These are phyloP conservation scores for Aviceda subcristata DNA, from an alignment of 2,113 vertebrate species.

Conservation along the genomic window DNA sequence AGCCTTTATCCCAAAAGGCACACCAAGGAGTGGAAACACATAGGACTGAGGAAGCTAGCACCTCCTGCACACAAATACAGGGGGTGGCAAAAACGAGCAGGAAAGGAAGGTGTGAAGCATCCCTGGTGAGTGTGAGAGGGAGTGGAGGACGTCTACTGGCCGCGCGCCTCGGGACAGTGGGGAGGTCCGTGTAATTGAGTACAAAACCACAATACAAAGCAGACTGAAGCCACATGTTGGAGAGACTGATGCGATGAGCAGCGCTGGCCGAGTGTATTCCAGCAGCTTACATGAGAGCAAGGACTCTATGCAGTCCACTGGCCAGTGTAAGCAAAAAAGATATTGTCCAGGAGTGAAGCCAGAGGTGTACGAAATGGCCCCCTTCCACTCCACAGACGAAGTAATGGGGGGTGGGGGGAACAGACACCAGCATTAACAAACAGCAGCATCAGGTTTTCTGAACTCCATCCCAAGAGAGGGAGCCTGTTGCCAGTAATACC, in stretches of 20 bases:
- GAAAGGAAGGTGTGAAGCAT: background rate
- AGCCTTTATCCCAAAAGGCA: background rate
- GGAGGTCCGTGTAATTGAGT: background rate
- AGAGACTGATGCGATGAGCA: background rate
- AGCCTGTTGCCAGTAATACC: background rate
- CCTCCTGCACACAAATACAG: background rate
- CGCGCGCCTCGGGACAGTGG: rapidly evolving
- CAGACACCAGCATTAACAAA: background rate
- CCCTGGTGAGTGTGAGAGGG: background rate
- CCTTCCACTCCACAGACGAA: background rate
- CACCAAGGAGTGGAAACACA: background rate
- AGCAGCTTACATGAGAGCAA: background rate
- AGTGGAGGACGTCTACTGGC: background rate
- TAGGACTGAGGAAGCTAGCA: rapidly evolving
- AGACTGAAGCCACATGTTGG: background rate
- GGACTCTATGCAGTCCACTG: background rate
- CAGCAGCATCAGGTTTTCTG: background rate
- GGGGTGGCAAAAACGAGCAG: background rate
- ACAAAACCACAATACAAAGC: background rate
- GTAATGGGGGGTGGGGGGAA: background rate
- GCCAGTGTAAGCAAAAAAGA: background rate
- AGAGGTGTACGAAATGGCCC: background rate
- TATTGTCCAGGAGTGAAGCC: background rate
- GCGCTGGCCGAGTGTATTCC: background rate
- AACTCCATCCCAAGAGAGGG: background rate